Percentiles rank a stretch among this genome's conserved stretches.
phyloP scores from a whole-genome alignment of 1,140 invertebrate genomes.

The Trichoplusia ni region DNA sequence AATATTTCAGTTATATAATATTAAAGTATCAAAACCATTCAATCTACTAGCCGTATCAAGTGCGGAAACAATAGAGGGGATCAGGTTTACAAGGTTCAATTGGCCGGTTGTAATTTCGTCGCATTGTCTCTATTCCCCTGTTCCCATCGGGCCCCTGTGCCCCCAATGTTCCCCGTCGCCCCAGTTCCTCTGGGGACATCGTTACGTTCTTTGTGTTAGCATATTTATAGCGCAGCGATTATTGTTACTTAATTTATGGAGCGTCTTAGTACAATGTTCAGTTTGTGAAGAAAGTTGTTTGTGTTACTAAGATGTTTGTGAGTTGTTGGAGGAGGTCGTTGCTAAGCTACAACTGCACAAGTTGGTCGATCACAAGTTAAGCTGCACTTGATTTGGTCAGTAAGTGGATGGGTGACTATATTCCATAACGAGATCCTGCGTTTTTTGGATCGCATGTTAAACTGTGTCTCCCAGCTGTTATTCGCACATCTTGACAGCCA shows the following conservation, averaged over 20 bases:
- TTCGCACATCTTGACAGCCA: too few relatives aligned
- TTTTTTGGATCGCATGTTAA: too few relatives aligned
- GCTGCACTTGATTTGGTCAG: too few relatives aligned
- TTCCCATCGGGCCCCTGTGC: constrained; percentile 41
- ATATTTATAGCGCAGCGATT: constrained; percentile 48
- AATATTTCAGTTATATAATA: too few relatives aligned
- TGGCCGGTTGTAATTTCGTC: constrained; percentile 75
- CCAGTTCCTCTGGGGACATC: constrained; percentile 41
- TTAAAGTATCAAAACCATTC: constrained; percentile 55
- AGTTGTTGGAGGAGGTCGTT: too few relatives aligned
- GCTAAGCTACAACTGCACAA: too few relatives aligned
- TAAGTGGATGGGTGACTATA: too few relatives aligned
- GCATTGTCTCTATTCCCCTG: constrained; percentile 68
- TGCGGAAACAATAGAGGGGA: constrained; percentile 77
- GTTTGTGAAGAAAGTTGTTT: not conserved
- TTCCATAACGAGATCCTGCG: too few relatives aligned
- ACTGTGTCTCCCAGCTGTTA: too few relatives aligned
- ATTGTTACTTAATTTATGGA: constrained; percentile 48
- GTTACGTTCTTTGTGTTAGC: constrained; percentile 56
- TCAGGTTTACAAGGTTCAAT: constrained; percentile 71
- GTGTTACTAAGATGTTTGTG: not conserved
- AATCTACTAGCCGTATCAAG: constrained; percentile 40
- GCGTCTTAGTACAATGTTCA: constrained; percentile 1
- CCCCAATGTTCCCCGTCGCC: constrained; percentile 37
- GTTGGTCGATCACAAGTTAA: too few relatives aligned